Conservation (phyloP, 2,888 invertebrate species). For the Coelopa pilipes region DNA sequence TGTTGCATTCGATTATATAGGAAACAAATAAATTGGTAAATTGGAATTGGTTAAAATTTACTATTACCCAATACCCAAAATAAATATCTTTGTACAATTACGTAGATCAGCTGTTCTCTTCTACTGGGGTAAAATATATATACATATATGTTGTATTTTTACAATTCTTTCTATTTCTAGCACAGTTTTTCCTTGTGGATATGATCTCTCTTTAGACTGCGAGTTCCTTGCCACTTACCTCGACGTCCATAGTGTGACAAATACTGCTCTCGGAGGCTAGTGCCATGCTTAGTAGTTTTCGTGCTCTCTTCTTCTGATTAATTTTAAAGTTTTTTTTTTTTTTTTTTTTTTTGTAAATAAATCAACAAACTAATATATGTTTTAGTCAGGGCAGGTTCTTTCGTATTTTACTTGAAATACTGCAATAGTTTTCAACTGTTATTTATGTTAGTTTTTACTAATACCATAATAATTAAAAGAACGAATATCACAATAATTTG, state of each 20-base stretch:
- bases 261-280: slow-evolving; percentile 42
- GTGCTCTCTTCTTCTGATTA: neutral
- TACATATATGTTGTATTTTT: too few species aligned
- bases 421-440: too few species aligned
- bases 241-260: slow-evolving; percentile 46
- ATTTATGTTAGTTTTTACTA: too few species aligned
- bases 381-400: too few species aligned
- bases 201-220: neutral
- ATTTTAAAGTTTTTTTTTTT: too few species aligned
- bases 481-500: too few species aligned
- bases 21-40: neutral
- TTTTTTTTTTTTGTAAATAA: neutral
- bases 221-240: slow-evolving; percentile 45
- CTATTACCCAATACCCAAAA: neutral
- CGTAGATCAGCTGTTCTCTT: neutral
- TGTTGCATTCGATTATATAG: neutral
- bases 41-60: neutral
- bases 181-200: neutral
- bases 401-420: too few species aligned
- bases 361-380: too few species aligned
- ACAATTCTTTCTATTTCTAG: neutral
- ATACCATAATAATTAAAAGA: too few species aligned
- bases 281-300: slow-evolving; percentile 44
- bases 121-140: too few species aligned
- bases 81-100: slow-evolving; percentile 7